Evolutionary conservation across 2,888 invertebrate genomes (phyloP).

Genomic region (Lingula anatina): DNA sequence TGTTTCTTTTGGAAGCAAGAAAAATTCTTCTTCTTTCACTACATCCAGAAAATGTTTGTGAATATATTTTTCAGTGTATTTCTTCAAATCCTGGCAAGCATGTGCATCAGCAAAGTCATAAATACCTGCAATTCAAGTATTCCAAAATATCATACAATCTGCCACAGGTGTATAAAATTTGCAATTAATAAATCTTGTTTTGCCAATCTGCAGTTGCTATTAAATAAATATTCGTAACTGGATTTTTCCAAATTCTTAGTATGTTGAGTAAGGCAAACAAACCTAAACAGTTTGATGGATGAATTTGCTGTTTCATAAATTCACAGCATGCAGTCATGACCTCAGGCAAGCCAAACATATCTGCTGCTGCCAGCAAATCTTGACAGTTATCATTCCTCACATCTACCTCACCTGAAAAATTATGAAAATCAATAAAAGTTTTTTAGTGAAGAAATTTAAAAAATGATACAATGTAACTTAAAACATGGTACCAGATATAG

Average conservation of each 20-base stretch:
- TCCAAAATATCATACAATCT: too few species aligned
- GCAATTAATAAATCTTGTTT: neutral
- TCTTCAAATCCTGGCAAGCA: slow-evolving; percentile 72
- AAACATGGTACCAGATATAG: too few species aligned
- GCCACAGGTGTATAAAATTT: too few species aligned
- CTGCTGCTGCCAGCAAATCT: slow-evolving; percentile 81
- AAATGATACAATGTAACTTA: too few species aligned
- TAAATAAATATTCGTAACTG: neutral
- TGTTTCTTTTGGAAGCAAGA: slow-evolving; percentile 73
- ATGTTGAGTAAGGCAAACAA: too few species aligned
- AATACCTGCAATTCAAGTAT: slow-evolving; percentile 34
- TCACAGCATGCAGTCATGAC: slow-evolving; percentile 78
- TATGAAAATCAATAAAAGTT: too few species aligned
- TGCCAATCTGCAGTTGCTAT: neutral
- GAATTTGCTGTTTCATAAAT: slow-evolving; percentile 77
- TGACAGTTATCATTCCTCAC: slow-evolving; percentile 72
- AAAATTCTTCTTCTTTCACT: slow-evolving; percentile 75
- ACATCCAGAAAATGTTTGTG: slow-evolving; percentile 80
- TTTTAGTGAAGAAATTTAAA: too few species aligned
- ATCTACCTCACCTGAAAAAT: slow-evolving; percentile 30
- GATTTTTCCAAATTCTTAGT: neutral
- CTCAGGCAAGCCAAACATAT: slow-evolving; percentile 84
- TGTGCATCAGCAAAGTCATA: slow-evolving; percentile 80
- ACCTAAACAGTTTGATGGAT: slow-evolving; percentile 82
- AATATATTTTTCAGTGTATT: slow-evolving; percentile 74